Conservation (phyloP, 2,113 vertebrate species). For the Scophthalmus maximus region DNA sequence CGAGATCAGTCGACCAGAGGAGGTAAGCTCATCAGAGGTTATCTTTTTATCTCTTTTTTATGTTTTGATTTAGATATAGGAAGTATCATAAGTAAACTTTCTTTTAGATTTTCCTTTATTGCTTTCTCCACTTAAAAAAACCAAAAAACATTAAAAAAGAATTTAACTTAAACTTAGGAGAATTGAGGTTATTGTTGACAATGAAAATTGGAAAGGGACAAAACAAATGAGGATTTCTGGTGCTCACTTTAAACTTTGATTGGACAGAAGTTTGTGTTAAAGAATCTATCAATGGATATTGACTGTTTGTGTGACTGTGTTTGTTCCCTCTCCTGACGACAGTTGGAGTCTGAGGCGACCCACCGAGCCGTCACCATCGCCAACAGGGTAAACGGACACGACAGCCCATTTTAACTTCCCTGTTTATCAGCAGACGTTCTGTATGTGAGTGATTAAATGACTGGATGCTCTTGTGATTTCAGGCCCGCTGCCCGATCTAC, state of each 20-base stretch:
- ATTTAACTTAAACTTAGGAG: too few species aligned
- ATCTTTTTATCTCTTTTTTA: neutral
- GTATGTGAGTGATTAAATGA: neutral
- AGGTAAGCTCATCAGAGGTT: constrained; percentile 80
- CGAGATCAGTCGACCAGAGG: constrained; percentile 96
- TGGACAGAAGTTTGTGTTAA: too few species aligned
- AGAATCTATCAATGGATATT: too few species aligned
- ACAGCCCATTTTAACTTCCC: neutral
- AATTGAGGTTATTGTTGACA: neutral
- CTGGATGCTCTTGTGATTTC: neutral
- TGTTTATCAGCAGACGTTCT: neutral
- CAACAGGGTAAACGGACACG: constrained; percentile 88
- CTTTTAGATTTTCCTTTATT: too few species aligned
- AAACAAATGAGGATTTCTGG: too few species aligned
- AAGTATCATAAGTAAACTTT: too few species aligned
- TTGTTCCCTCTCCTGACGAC: constrained; percentile 32
- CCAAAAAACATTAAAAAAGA: neutral
- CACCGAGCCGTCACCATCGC: constrained; percentile 95
- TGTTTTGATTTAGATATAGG: too few species aligned
- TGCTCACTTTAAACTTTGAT: too few species aligned
- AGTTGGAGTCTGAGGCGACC: constrained; percentile 96
- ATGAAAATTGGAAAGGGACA: neutral
- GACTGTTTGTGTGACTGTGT: neutral
- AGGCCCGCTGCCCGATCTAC: constrained; percentile 95
- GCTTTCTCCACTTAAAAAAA: too few species aligned